Evolutionary conservation across 1,140 invertebrate genomes (phyloP).

Genomic region (Marisa cornuarietis): DNA sequence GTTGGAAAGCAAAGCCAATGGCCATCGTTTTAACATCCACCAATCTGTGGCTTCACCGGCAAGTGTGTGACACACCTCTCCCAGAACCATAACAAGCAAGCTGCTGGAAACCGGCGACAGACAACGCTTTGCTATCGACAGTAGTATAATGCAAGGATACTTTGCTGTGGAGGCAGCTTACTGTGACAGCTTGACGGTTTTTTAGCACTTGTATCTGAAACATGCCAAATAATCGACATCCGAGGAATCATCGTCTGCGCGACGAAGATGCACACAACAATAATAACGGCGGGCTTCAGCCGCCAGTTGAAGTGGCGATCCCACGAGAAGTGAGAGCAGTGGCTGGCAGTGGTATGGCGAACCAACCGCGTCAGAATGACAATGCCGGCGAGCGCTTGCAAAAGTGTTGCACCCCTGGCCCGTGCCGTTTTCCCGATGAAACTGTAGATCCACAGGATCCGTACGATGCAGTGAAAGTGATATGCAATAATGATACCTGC

Average conservation of each 20-base stretch:
- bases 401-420: conserved; percentile 53
- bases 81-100: conserved; percentile 19
- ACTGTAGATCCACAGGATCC: conserved; percentile 79
- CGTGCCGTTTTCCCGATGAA: conserved; percentile 64
- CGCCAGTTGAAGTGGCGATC: conserved; percentile 3
- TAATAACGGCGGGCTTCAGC: conserved; percentile 5
- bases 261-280: conserved; percentile 57
- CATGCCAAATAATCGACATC: conserved; percentile 59
- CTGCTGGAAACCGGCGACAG: conserved; percentile 7
- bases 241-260: conserved; percentile 40
- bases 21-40: background rate
- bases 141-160: background rate
- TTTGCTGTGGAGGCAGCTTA: background rate
- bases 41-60: background rate
- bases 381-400: conserved; percentile 35
- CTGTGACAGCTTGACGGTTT: background rate
- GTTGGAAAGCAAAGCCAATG: background rate
- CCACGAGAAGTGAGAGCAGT: background rate
- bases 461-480: conserved; percentile 81
- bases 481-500: conserved; percentile 95
- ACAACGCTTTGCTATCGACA: background rate
- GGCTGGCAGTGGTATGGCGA: conserved; percentile 13
- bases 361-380: conserved; percentile 29
- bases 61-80: conserved; percentile 18
- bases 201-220: background rate